phyloP scores from a whole-genome alignment of 2,797 vertebrate species.

The Cetoscarus ocellatus region DNA sequence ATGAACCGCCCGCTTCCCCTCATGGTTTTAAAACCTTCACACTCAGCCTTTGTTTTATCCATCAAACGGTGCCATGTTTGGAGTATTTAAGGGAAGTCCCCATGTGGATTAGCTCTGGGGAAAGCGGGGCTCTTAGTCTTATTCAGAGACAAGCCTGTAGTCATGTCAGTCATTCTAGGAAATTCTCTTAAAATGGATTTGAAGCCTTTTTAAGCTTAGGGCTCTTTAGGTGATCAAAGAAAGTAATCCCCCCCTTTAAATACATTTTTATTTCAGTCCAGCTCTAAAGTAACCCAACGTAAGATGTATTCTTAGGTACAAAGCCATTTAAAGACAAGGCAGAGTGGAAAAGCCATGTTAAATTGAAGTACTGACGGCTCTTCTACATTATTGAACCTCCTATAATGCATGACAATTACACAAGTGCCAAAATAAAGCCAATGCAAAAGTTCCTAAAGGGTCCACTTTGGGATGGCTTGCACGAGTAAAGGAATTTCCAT shows the following conservation, averaged over 20 bases:
- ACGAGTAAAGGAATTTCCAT: too few relatives aligned
- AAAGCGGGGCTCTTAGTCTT: slow-evolving; percentile 23
- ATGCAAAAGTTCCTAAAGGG: too few relatives aligned
- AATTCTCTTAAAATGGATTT: slow-evolving; percentile 29
- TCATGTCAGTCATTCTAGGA: slow-evolving; percentile 33
- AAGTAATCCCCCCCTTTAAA: slow-evolving; percentile 24
- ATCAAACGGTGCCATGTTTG: slow-evolving; percentile 44
- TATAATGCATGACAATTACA: background rate
- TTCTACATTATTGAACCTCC: slow-evolving; percentile 11
- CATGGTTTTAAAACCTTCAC: slow-evolving; percentile 49
- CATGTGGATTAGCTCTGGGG: slow-evolving; percentile 45
- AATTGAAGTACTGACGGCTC: background rate
- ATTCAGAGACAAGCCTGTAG: slow-evolving; percentile 29
- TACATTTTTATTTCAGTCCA: slow-evolving; percentile 23
- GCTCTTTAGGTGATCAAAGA: slow-evolving; percentile 49
- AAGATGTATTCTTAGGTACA: slow-evolving; percentile 10
- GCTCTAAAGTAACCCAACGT: slow-evolving; percentile 4
- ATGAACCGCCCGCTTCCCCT: slow-evolving; percentile 47
- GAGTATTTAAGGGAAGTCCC: slow-evolving; percentile 40
- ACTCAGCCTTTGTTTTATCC: slow-evolving; percentile 58
- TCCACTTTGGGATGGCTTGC: too few relatives aligned
- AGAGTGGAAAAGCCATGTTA: slow-evolving; percentile 2
- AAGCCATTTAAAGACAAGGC: slow-evolving; percentile 2
- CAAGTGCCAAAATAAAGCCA: too few relatives aligned
- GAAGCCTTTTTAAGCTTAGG: slow-evolving; percentile 20